Conservation (phyloP, 2,113 vertebrate genomes). For the Calonectris borealis region DNA sequence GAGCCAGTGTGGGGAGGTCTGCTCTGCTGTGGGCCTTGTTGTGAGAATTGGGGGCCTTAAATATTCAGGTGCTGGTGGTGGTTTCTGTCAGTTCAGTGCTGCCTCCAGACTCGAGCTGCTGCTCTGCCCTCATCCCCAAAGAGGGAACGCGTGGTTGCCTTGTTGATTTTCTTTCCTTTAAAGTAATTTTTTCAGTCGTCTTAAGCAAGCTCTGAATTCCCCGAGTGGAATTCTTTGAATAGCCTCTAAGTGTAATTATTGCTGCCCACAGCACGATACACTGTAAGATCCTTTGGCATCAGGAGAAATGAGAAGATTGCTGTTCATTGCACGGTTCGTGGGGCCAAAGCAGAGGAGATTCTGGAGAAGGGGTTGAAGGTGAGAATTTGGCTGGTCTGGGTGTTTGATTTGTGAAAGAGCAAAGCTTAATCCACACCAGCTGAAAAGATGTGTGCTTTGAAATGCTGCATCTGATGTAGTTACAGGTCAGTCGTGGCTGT, state of each 20-base stretch:
- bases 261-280: conserved; percentile 87
- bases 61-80: fast-evolving
- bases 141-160: fast-evolving
- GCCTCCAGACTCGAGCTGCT: fast-evolving
- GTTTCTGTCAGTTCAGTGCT: background rate
- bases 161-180: background rate
- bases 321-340: conserved; percentile 96
- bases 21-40: too few relatives aligned
- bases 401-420: background rate
- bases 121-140: fast-evolving
- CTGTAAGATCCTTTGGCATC: conserved; percentile 95
- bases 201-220: background rate
- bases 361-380: conserved; percentile 95
- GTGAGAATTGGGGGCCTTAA: fast-evolving
- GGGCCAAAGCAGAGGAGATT: conserved; percentile 97
- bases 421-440: fast-evolving
- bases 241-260: background rate
- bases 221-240: fast-evolving
- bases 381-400: background rate
- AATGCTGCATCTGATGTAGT: fast-evolving
- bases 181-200: fast-evolving
- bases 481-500: fast-evolving
- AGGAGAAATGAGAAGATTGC: conserved; percentile 98
- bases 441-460: background rate
- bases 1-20: fast-evolving